These are phyloP conservation scores for Ennomos fuscantarius DNA, from an alignment of 2,888 invertebrate genomes.

Conservation along the genomic window DNA sequence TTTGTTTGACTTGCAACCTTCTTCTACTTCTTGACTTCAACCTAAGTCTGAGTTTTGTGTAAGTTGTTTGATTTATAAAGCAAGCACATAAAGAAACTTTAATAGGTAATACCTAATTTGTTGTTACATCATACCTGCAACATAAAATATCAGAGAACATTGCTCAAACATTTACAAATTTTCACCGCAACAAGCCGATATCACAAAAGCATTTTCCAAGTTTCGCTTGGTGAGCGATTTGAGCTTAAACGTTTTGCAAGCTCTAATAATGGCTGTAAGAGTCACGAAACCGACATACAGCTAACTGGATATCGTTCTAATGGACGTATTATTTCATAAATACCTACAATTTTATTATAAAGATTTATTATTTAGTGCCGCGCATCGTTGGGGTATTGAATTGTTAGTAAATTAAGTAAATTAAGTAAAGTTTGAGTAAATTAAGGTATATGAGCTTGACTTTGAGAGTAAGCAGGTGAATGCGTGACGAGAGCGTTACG, in stretches of 20 bases:
- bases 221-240: conserved; percentile 50
- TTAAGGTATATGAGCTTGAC: no score
- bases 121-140: no score
- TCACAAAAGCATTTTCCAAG: conserved; percentile 51
- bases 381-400: conserved; percentile 17
- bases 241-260: conserved; percentile 59
- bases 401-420: no score
- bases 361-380: conserved; percentile 32
- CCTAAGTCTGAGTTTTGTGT: no score
- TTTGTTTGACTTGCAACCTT: no score
- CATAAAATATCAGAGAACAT: not conserved
- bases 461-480: no score
- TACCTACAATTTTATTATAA: conserved; percentile 44
- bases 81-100: no score
- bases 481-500: no score
- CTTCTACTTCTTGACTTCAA: no score
- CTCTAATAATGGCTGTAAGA: conserved; percentile 50
- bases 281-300: conserved; percentile 60
- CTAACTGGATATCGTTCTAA: conserved; percentile 51
- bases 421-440: no score
- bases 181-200: conserved; percentile 32
- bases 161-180: conserved; percentile 11
- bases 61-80: no score
- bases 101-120: no score
- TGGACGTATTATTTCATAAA: conserved; percentile 57